Evolutionary conservation across 2,113 vertebrate genomes (phyloP), one percentile per base, ranked within the genome.

Genomic region (Rana temporaria): DNA sequence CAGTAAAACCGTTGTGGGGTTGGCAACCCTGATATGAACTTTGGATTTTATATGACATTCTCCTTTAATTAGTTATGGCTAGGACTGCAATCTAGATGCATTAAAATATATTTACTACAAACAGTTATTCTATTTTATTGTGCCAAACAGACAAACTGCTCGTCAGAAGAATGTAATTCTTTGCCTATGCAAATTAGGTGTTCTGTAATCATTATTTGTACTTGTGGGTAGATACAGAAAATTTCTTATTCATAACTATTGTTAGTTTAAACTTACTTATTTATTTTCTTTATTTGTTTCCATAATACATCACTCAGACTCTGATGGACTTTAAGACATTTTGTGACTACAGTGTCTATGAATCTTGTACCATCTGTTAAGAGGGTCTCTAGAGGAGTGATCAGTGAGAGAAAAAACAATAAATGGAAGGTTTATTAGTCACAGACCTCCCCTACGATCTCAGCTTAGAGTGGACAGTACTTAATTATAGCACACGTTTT

Each of bases 301-400:
- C 18, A 57, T 57, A 57, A 19, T 57, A n/a, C 19, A 57, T 57
- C 7, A 19, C 56, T 57, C 56, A 57, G 56, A 57, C 18, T 57
- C 19, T 19, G 56, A n/a, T 17, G 16, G 4, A 19, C 19, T 57
- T 57, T 4, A 57, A 19, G 16, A 19, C 56, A 42, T n/a, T 67
- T 67, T 42, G 38, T 67, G 65, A 67, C 65, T 38, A 38, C 65
- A 67, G 32, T 38, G 65, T 67, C 65, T 42, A 11, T 67, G 32
- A 17, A 11, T 4, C 26, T 12, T 34, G 26, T 7, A 64, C 18
- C 18, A 66, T 48, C 65, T 38, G 65, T 38, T 38, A 34, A 4
- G 34, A 38, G 65, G 32, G 65, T 67, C 65, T 42, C 15, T 32
- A 34, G 32, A n/a, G 65, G 17, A 67, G 42, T n/a, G n/a, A 38